Conservation (phyloP, 2,888 invertebrate genomes). For the Hemistola chrysoprasaria region DNA sequence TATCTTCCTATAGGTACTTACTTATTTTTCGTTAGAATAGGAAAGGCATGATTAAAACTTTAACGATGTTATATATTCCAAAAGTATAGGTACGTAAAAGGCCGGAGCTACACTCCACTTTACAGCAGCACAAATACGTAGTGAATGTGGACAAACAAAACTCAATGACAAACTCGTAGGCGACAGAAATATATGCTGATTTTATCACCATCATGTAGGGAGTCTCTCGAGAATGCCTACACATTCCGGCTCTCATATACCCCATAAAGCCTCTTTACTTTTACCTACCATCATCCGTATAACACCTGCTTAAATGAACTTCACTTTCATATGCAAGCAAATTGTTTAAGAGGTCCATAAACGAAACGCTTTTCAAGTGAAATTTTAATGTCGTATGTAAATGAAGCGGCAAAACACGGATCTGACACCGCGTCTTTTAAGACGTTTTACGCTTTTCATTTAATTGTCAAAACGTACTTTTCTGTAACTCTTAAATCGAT, state of each 20-base stretch:
- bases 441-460: conserved; percentile 2
- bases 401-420: conserved; percentile 6
- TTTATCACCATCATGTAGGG: conserved; percentile 53
- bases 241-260: conserved; percentile 42
- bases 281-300: conserved; percentile 39
- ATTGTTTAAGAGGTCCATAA: conserved; percentile 26
- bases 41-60: too few relatives aligned
- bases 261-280: conserved; percentile 26
- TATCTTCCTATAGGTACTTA: too few relatives aligned
- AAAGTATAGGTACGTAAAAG: not conserved
- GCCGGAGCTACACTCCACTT: too few relatives aligned
- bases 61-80: not conserved
- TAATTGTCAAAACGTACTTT: conserved; percentile 1
- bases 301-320: conserved; percentile 38
- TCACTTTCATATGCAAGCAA: conserved; percentile 25
- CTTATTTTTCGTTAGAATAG: too few relatives aligned
- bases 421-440: not conserved
- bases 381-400: conserved; percentile 15
- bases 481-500: conserved; percentile 2
- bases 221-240: conserved; percentile 41
- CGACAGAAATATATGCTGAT: conserved; percentile 58
- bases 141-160: conserved; percentile 14
- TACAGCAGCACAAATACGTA: not conserved
- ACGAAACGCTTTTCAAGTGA: conserved; percentile 18
- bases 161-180: conserved; percentile 26